Conservation (phyloP, 2,113 vertebrate genomes). For the Bubalus kerabau region DNA sequence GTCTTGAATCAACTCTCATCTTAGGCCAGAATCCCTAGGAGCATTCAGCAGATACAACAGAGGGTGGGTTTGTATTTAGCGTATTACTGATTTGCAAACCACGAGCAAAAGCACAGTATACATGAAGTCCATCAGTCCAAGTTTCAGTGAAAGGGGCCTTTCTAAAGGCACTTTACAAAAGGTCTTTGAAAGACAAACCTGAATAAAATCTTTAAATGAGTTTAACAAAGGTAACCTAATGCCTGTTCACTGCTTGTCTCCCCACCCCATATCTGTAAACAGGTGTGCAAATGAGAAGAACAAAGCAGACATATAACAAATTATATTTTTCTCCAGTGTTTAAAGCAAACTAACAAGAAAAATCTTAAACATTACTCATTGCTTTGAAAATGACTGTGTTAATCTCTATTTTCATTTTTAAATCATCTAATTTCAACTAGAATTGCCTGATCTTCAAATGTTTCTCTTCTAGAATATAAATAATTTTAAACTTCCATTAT, state of each 20-base stretch:
- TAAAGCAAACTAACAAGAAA: conserved; percentile 65
- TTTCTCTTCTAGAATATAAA: conserved; percentile 6
- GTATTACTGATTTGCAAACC: neutral
- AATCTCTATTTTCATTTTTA: conserved; percentile 65
- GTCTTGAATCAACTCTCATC: neutral
- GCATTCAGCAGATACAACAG: neutral
- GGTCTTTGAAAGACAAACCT: conserved; percentile 46
- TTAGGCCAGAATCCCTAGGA: neutral
- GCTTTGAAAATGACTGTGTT: conserved; percentile 41
- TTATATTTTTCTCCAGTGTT: conserved; percentile 45
- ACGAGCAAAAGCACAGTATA: neutral
- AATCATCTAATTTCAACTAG: conserved; percentile 16
- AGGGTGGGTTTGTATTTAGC: neutral
- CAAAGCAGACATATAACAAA: conserved; percentile 66
- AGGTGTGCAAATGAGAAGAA: conserved; percentile 79
- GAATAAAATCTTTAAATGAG: conserved; percentile 37
- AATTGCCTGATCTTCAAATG: neutral
- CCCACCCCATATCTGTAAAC: conserved; percentile 53
- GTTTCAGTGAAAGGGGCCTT: conserved; percentile 11
- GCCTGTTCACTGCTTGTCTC: neutral
- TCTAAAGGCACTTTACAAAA: conserved; percentile 50
- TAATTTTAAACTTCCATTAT: neutral
- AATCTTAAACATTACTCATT: conserved; percentile 69
- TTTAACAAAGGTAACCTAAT: conserved; percentile 56
- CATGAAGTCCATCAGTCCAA: neutral